These are phyloP conservation scores for Allacma fusca DNA, from an alignment of 2,888 invertebrate species.

Conservation along the genomic window DNA sequence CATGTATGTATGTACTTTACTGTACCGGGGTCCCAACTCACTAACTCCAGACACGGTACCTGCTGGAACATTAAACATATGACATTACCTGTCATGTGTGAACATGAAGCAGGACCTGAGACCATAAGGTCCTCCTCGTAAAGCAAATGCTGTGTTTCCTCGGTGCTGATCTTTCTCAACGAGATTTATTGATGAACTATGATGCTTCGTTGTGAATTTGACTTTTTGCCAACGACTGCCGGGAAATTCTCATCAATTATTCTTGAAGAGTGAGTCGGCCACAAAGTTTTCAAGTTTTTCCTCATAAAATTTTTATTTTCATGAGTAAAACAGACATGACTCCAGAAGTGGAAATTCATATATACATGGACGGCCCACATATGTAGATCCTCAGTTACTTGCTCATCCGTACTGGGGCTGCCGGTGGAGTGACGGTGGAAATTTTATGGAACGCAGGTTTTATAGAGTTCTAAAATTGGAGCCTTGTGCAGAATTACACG, in stretches of 20 bases:
- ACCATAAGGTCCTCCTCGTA: not conserved
- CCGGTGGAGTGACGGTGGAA: no score
- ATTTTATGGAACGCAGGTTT: slow-evolving; percentile 36
- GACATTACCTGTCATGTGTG: no score
- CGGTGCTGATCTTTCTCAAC: slow-evolving; percentile 9
- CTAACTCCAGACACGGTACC: no score
- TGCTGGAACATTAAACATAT: no score
- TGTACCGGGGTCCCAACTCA: no score
- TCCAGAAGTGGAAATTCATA: no score
- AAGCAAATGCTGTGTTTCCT: not conserved
- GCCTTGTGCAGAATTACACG: not conserved
- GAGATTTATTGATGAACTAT: slow-evolving; percentile 40
- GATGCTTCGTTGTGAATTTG: slow-evolving; percentile 35
- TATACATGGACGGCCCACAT: no score
- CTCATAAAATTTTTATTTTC: slow-evolving; percentile 37
- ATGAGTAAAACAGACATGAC: slow-evolving; percentile 14
- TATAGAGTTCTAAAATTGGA: slow-evolving; percentile 42
- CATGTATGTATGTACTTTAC: no score
- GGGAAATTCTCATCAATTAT: slow-evolving; percentile 35
- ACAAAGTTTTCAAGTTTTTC: slow-evolving; percentile 26
- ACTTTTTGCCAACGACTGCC: slow-evolving; percentile 33
- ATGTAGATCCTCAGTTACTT: no score
- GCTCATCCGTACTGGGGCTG: no score
- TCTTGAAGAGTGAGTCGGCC: slow-evolving; percentile 14
- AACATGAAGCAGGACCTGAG: no score